Conservation (phyloP, 2,113 vertebrate species). For the Formicarius rufipectus region DNA sequence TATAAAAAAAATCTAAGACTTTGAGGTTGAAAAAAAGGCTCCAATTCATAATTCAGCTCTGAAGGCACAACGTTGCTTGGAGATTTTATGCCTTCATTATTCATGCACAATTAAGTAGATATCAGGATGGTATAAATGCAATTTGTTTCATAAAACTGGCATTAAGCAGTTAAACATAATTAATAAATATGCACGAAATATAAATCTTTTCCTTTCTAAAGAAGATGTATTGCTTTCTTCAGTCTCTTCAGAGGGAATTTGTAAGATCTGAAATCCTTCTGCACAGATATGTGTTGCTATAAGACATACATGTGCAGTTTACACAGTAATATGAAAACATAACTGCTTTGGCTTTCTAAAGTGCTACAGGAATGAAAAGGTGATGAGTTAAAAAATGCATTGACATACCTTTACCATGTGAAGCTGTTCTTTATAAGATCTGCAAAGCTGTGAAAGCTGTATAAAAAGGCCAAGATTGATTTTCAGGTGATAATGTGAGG, state of each 20-base stretch:
- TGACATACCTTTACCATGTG: neutral
- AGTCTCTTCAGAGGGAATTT: neutral
- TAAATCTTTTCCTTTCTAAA: neutral
- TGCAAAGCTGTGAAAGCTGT: neutral
- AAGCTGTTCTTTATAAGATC: neutral
- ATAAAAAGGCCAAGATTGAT: neutral
- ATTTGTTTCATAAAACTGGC: conserved; percentile 7
- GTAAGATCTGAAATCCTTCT: neutral
- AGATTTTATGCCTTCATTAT: neutral
- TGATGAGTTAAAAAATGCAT: neutral
- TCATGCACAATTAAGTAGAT: neutral
- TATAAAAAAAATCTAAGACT: neutral
- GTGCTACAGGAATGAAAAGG: neutral
- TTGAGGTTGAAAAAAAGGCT: neutral
- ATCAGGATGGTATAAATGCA: neutral
- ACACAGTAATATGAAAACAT: neutral
- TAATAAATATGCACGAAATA: neutral
- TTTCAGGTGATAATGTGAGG: neutral
- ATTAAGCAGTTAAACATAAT: conserved; percentile 3
- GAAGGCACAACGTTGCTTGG: neutral
- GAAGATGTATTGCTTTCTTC: neutral
- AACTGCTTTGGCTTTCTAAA: neutral
- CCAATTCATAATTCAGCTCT: neutral
- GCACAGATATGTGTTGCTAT: neutral
- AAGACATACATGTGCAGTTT: neutral